Base-by-base conservation (phyloP, 2,113 vertebrate genomes). In the Tragelaphus imberbis region DNA sequence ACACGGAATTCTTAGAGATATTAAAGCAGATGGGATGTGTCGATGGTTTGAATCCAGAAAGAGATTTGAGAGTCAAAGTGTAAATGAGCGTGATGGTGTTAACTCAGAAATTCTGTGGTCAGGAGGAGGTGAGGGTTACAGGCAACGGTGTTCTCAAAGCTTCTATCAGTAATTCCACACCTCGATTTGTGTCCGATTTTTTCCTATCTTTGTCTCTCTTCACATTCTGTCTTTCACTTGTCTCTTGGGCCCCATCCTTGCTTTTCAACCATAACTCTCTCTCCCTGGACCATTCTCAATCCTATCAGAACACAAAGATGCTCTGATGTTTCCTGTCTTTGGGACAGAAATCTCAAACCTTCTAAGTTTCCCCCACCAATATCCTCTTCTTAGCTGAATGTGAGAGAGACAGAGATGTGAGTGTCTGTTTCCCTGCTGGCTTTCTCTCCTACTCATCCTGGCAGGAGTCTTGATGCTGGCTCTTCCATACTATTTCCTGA, bases 181-280 rank as follows among this genome's bases (percentile, higher is more conserved):
- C 19, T 17, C 16, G 13, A 44, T 21, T 7, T 12, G 0, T 7
- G 25, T 21, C 58, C 0, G 0, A 27, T 12, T 19, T 47, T 16
- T 56, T 55, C 40, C 55, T 19, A 0, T 7, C 28, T 33, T 25
- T 75, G 28, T 53, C 28, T 87, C 40, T 49, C 53, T n/a, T 53
- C 25, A 23, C 1, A 8, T 12, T 14, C 47, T 36, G 10, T 59
- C 79, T 75, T 81, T 40, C 25, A 3, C 33, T 65, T 49, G 13
- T 49, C 33, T 3, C 53, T 16, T 84, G 36, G n/a, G 47, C 68
- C n/a, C 40, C 40, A 10, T 16, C 25, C 15, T 15, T 23, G 13
- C 17, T 88, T 71, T 65, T 19, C 40, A 21, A 2, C 14, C 17
- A 0, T 7, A 23, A 63, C 13, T 13, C 28, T 14, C 14, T 36